Conservation (phyloP, 2,888 invertebrate genomes). For the Allophyes oxyacanthae region DNA sequence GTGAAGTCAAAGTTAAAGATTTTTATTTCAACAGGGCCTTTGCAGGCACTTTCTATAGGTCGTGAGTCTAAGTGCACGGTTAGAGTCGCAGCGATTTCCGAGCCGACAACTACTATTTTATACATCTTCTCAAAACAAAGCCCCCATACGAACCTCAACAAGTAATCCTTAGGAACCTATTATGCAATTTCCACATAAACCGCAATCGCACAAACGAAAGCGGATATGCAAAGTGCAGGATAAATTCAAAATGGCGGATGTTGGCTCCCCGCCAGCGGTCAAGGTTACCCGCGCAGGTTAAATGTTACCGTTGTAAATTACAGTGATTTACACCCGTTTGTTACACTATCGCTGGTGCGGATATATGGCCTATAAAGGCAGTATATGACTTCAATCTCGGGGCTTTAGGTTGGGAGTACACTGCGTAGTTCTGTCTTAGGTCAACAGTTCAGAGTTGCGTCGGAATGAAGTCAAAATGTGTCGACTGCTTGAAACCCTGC, state of each 20-base stretch:
- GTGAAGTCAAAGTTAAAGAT: too few relatives aligned
- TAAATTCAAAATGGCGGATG: conserved; percentile 26
- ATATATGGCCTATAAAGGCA: conserved; percentile 39
- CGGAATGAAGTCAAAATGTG: neutral
- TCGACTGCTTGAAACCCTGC: neutral
- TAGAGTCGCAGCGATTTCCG: too few relatives aligned
- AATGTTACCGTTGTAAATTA: conserved; percentile 50
- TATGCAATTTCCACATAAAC: conserved; percentile 26
- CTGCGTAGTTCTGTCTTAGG: conserved; percentile 8
- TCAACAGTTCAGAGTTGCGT: neutral
- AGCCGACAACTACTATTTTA: too few relatives aligned
- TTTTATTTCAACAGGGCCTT: too few relatives aligned
- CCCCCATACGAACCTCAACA: too few relatives aligned
- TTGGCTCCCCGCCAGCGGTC: conserved; percentile 61
- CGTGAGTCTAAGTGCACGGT: too few relatives aligned
- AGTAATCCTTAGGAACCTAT: too few relatives aligned
- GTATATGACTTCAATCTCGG: conserved; percentile 21
- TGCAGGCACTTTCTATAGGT: too few relatives aligned
- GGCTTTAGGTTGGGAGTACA: conserved; percentile 11
- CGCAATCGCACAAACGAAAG: conserved; percentile 5
- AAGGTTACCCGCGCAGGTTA: conserved; percentile 54
- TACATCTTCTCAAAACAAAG: too few relatives aligned
- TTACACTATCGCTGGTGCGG: conserved; percentile 34
- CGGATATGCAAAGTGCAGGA: conserved; percentile 46
- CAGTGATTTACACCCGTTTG: conserved; percentile 51